Evolutionary conservation across 2,113 vertebrate species (phyloP).

Genomic region (Eurypyga helias): DNA sequence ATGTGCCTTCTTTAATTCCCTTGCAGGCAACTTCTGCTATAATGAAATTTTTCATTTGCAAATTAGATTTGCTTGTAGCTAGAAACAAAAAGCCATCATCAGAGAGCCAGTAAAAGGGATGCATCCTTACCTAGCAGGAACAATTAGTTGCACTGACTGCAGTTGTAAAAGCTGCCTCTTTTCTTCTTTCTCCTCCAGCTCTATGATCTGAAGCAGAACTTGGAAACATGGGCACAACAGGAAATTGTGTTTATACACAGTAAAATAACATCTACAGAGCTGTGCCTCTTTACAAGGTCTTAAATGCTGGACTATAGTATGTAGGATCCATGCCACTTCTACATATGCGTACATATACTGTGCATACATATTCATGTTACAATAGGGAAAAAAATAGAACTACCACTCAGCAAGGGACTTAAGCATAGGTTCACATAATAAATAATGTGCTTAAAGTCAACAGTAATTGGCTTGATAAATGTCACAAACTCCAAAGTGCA

Average conservation of each 20-base stretch:
- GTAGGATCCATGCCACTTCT: background rate
- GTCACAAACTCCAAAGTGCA: background rate
- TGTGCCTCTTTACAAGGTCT: background rate
- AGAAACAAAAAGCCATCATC: conserved; percentile 72
- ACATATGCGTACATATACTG: background rate
- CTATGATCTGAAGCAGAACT: background rate
- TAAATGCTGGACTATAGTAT: background rate
- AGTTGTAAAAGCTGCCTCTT: conserved; percentile 33
- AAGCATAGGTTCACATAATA: background rate
- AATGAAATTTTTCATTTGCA: conserved; percentile 77
- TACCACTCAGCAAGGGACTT: background rate
- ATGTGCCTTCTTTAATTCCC: conserved; percentile 61
- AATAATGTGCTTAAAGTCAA: background rate
- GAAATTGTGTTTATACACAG: background rate
- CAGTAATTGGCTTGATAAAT: background rate
- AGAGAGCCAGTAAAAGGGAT: conserved; percentile 62
- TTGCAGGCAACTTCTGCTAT: conserved; percentile 63
- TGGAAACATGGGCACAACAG: background rate
- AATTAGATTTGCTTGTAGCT: conserved; percentile 75
- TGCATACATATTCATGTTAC: background rate
- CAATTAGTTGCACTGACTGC: conserved; percentile 65
- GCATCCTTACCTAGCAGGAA: conserved; percentile 64
- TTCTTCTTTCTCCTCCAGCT: conserved; percentile 19
- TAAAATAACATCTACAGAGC: background rate
- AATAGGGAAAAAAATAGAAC: background rate